These are phyloP conservation scores for Brachionus rubens DNA, from an alignment of 1,140 invertebrate species.

Conservation along the genomic window DNA sequence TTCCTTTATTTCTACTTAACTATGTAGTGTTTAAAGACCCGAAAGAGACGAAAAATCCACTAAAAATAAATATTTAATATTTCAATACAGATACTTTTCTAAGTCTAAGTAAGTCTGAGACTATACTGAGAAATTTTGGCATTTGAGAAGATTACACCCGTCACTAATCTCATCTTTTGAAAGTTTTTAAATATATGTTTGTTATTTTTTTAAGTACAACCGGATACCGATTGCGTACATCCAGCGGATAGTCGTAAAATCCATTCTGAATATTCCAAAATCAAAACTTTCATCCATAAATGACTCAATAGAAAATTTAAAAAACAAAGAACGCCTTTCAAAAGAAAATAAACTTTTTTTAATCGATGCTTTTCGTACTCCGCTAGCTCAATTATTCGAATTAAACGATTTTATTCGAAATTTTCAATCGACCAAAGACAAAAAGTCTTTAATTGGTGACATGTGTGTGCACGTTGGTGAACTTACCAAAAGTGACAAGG, in stretches of 20 bases:
- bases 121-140: too few species aligned
- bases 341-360: conserved; percentile 26
- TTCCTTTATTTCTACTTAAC: too few species aligned
- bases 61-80: too few species aligned
- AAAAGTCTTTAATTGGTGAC: conserved; percentile 8
- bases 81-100: too few species aligned
- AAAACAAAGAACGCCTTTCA: not conserved
- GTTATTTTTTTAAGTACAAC: conserved; percentile 18
- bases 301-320: not conserved
- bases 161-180: too few species aligned
- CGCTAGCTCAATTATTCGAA: conserved; percentile 12
- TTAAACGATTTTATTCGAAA: conserved; percentile 33
- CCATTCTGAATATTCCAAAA: conserved; percentile 9
- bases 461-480: conserved; percentile 9
- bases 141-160: too few species aligned
- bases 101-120: too few species aligned
- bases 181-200: too few species aligned
- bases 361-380: conserved; percentile 19
- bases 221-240: conserved; percentile 38
- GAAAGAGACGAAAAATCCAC: too few species aligned
- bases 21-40: too few species aligned
- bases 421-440: not conserved
- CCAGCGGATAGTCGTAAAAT: conserved; percentile 43
- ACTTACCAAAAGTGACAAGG: conserved; percentile 6
- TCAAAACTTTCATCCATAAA: not conserved